These are phyloP conservation scores for Callipepla californica DNA, from an alignment of 2,113 vertebrate genomes.

Conservation along the genomic window DNA sequence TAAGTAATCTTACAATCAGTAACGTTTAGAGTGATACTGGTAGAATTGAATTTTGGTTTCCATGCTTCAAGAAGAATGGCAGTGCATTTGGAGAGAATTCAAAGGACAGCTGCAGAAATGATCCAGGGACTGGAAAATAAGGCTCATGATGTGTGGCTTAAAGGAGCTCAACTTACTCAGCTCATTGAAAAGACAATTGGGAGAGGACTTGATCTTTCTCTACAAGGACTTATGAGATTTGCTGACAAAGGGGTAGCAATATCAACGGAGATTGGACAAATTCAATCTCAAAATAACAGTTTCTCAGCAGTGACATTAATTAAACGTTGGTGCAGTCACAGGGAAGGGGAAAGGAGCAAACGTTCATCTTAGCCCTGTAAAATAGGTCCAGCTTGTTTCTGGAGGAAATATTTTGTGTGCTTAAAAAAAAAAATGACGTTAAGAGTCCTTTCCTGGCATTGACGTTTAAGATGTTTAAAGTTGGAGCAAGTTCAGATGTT, in stretches of 20 bases:
- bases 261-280: slow-evolving; percentile 39
- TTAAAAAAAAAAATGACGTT: neutral
- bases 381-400: neutral
- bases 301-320: neutral
- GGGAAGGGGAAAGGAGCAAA: neutral
- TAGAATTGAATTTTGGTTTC: slow-evolving; percentile 54
- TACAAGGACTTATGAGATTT: slow-evolving; percentile 53
- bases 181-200: slow-evolving; percentile 64
- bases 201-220: slow-evolving; percentile 47
- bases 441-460: neutral
- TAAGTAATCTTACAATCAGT: slow-evolving; percentile 50
- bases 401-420: neutral
- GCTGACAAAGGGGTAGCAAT: slow-evolving; percentile 45
- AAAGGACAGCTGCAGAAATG: slow-evolving; percentile 70
- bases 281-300: slow-evolving; percentile 7
- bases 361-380: neutral
- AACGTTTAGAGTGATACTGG: slow-evolving; percentile 17
- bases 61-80: slow-evolving; percentile 55
- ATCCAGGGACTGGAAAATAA: slow-evolving; percentile 69
- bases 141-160: slow-evolving; percentile 64
- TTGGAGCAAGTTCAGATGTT: neutral
- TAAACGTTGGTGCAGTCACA: neutral
- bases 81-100: slow-evolving; percentile 65
- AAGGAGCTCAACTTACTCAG: slow-evolving; percentile 66
- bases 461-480: neutral